phyloP scores from a whole-genome alignment of 2,797 vertebrate genomes.

The Uromys caudimaculatus region DNA sequence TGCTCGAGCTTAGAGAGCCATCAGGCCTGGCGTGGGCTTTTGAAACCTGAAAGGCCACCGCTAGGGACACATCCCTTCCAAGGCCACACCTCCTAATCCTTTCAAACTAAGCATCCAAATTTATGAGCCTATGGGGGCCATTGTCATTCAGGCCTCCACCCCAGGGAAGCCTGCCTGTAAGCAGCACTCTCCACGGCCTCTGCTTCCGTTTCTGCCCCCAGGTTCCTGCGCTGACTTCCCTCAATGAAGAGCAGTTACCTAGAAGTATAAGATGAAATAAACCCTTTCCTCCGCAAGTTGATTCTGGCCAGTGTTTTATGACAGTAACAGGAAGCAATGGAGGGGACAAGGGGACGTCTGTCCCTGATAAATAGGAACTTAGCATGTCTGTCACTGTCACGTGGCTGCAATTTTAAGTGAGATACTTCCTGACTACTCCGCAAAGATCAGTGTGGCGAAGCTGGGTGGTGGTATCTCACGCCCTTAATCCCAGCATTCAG shows the following conservation, averaged over 20 bases:
- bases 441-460: background rate
- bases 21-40: background rate
- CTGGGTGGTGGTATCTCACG: background rate
- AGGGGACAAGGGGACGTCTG: background rate
- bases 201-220: background rate
- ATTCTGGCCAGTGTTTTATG: background rate
- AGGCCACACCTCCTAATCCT: no score
- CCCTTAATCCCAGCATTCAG: no score
- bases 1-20: background rate
- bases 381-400: background rate
- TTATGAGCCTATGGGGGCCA: background rate
- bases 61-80: no score
- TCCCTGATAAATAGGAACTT: background rate
- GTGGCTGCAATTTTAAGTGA: background rate
- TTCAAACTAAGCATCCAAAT: no score
- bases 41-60: no score
- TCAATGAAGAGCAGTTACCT: background rate
- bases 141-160: background rate
- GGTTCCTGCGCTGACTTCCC: background rate
- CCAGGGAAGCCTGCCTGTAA: background rate
- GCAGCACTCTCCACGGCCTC: background rate
- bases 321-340: no score
- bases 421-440: background rate
- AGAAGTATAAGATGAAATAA: background rate
- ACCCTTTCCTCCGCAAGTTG: background rate